Evolutionary conservation across 35 echinoderm and acorn worm species (phyloP), one percentile per base, ranked within the genome.

Genomic region (Hemicentrotus pulcherrimus): DNA sequence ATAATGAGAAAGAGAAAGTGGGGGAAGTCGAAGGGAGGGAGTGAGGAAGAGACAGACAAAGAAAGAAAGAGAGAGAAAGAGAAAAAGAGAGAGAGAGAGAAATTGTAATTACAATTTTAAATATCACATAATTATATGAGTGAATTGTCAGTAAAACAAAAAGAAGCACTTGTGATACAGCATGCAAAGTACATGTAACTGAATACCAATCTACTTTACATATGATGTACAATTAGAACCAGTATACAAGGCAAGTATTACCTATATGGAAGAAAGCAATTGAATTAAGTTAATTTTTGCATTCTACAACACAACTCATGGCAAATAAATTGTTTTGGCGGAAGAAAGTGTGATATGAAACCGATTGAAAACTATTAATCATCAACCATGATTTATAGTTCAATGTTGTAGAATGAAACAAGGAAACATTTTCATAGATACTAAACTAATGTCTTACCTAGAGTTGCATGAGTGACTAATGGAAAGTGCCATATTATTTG

Each of bases 271-370:
- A 12, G 50, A 55, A 70, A 78, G 2, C 5, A 4, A 59, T 59
- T 78, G 65, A 78, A 28, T n/a, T n/a, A 6, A 78, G 28, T 78
- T n/a, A 28, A 78, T 7, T n/a, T 78, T 28, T 28, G 65, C 19
- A 28, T 78, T 78, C 65, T 78, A 28, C 6, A 78, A 4, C 22
- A 24, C 65, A 78, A 5, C n/a, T n/a, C 35, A 41, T 78, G 65
- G 28, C 19, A 78, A 78, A 78, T 78, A n/a, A 13, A 55, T n/a
- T n/a, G 19, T 22, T 78, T 28, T 78, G 19, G 19, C 65, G 28
- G 65, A 78, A 78, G 65, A 78, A 78, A n/a, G 22, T 78, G 65
- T 78, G 28, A 78, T 78, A 78, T 78, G 65, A 78, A 78, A 78
- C 65, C 9, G 65, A 78, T 78, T 28, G 15, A 78, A 78, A 59